phyloP scores from a whole-genome alignment of 1,140 invertebrate species.

The Harpegnathos saltator region DNA sequence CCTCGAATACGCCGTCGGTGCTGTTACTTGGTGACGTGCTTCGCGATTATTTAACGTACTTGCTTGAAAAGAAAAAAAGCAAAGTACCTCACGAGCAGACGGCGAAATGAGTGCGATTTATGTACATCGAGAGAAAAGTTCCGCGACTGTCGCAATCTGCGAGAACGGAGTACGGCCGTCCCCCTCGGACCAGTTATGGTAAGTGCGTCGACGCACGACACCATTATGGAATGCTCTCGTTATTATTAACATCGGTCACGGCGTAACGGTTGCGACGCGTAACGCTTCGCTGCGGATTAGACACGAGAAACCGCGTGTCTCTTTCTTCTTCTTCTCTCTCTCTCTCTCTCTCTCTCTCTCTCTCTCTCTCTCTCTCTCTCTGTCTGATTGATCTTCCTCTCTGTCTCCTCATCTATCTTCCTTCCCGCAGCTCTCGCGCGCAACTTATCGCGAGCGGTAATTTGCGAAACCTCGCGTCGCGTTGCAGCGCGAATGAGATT shows the following conservation, averaged over 20 bases:
- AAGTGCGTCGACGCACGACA: conserved; percentile 52
- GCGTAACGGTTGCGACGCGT: conserved; percentile 11
- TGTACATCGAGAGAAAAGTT: background rate
- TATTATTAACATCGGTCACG: conserved; percentile 45
- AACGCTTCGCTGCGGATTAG: conserved; percentile 33
- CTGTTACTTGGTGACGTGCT: background rate
- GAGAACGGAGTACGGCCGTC: conserved; percentile 16
- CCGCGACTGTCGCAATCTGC: conserved; percentile 1
- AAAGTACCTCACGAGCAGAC: conserved; percentile 16
- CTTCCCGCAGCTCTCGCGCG: too few species aligned
- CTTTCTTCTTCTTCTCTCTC: background rate
- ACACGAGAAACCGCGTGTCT: background rate
- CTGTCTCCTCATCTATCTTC: too few species aligned
- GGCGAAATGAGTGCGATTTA: conserved; percentile 21
- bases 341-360: background rate
- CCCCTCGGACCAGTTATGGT: conserved; percentile 50
- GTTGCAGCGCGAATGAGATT: background rate
- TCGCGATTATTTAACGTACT: conserved; percentile 43
- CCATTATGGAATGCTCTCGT: conserved; percentile 37
- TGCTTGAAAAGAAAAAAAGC: conserved; percentile 6
- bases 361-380: too few species aligned
- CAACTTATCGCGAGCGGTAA: background rate
- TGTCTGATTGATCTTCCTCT: too few species aligned
- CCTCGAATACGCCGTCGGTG: too few species aligned
- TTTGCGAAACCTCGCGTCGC: background rate